Conservation (phyloP, 2,888 invertebrate genomes). For the Gastrophysa polygoni region DNA sequence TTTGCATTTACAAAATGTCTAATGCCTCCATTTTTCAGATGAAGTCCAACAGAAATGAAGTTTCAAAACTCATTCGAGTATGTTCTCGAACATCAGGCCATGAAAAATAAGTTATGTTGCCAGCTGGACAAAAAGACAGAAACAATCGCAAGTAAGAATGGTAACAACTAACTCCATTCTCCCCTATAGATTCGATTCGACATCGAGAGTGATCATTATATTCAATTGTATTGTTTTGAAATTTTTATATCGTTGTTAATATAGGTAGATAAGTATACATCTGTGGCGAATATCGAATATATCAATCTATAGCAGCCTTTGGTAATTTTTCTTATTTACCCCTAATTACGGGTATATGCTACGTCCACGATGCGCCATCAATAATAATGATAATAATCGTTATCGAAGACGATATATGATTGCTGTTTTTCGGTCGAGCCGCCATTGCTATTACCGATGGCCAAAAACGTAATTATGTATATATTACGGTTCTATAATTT, state of each 20-base stretch:
- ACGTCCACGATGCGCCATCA: not conserved
- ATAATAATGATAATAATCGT: conserved; percentile 30
- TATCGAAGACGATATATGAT: conserved; percentile 32
- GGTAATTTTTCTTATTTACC: not conserved
- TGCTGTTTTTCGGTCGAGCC: conserved; percentile 26
- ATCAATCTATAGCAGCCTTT: not conserved
- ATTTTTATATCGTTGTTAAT: not conserved
- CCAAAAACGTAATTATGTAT: conserved; percentile 43
- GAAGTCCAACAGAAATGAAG: too few species aligned
- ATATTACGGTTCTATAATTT: conserved; percentile 37
- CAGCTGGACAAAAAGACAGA: too few species aligned
- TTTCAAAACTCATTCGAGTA: too few species aligned
- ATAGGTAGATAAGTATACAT: not conserved
- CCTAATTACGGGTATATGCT: not conserved
- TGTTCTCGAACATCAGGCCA: too few species aligned
- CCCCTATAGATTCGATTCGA: too few species aligned
- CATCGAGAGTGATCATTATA: not conserved
- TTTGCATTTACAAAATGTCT: too few species aligned
- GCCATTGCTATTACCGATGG: conserved; percentile 27
- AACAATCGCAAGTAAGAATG: too few species aligned
- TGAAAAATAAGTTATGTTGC: too few species aligned
- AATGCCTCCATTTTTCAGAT: too few species aligned
- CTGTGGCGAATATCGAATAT: not conserved
- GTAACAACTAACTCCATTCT: too few species aligned
- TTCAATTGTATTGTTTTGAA: not conserved